phyloP scores from a whole-genome alignment of 1,140 invertebrate species.

The Microplitis demolitor region DNA sequence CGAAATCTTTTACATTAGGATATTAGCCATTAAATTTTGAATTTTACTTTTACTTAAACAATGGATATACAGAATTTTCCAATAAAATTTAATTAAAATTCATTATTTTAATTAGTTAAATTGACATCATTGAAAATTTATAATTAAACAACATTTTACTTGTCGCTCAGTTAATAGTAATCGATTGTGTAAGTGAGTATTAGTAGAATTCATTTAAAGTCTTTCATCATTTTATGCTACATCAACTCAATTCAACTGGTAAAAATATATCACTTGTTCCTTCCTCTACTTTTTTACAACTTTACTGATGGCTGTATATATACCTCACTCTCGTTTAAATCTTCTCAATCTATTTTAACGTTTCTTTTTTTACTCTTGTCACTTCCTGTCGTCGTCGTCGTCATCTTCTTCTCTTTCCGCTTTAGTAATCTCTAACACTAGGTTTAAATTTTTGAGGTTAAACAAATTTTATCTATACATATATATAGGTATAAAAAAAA shows the following conservation, averaged over 20 bases:
- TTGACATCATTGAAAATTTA: background rate
- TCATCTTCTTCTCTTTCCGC: background rate
- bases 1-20: background rate
- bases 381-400: background rate
- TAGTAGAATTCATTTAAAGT: background rate
- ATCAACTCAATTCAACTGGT: background rate
- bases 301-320: too few species aligned
- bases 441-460: slow-evolving; percentile 29
- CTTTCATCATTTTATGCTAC: background rate
- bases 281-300: background rate
- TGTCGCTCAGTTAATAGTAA: background rate
- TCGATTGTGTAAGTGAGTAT: background rate
- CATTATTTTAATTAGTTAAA: background rate
- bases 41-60: background rate
- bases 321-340: slow-evolving; percentile 16
- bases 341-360: slow-evolving; percentile 20
- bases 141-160: background rate
- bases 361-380: background rate
- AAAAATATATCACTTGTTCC: slow-evolving; percentile 17
- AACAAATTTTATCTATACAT: background rate
- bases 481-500: too few species aligned
- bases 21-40: background rate
- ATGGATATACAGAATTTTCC: background rate
- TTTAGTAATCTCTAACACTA: background rate
- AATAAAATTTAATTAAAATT: background rate